These are phyloP conservation scores for Metridium senile DNA, from an alignment of 92 coral and sea anemone genomes.

Conservation along the genomic window DNA sequence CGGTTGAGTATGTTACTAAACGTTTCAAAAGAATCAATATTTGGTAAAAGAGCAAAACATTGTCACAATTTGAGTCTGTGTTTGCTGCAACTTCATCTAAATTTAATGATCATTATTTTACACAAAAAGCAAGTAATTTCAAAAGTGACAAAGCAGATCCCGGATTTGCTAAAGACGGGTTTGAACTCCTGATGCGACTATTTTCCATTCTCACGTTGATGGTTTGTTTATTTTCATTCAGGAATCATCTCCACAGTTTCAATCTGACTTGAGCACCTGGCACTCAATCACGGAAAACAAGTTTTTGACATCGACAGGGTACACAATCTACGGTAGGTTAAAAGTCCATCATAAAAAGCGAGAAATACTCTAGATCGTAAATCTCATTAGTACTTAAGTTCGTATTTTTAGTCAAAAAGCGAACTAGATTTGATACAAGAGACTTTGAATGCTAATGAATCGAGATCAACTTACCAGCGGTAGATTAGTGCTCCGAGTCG, in stretches of 20 bases:
- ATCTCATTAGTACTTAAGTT: too few relatives aligned
- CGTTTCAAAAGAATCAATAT: slow-evolving; percentile 1
- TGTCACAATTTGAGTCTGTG: background rate
- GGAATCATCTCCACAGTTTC: background rate
- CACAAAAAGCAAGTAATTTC: too few relatives aligned
- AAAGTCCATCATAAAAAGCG: background rate
- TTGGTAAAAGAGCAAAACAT: background rate
- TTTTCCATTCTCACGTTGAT: background rate
- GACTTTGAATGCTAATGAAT: background rate
- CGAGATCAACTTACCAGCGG: background rate
- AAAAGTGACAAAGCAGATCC: too few relatives aligned
- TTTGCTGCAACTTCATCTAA: slow-evolving; percentile 3
- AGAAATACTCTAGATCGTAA: too few relatives aligned
- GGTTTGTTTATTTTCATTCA: background rate
- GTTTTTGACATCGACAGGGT: background rate
- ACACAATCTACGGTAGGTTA: background rate
- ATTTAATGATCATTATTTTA: background rate
- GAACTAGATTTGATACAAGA: background rate
- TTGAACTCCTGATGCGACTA: too few relatives aligned
- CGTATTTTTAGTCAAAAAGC: too few relatives aligned
- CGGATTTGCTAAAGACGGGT: too few relatives aligned
- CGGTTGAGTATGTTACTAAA: background rate
- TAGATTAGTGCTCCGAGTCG: background rate
- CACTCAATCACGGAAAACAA: background rate
- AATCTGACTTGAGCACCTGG: background rate